Conservation (phyloP, 1,140 invertebrate species). For the Metopolophium dirhodum region DNA sequence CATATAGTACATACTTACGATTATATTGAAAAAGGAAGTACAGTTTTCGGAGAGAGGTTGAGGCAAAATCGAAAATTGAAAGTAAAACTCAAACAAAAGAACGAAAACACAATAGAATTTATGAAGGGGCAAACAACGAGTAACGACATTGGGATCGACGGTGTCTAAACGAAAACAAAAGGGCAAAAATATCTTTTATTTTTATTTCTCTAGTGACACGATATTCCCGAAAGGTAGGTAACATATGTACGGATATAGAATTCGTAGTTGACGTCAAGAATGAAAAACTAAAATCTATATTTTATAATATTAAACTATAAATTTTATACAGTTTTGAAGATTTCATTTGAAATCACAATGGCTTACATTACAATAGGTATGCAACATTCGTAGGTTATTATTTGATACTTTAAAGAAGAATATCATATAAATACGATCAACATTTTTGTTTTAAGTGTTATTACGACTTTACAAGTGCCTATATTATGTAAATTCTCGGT, state of each 20-base stretch:
- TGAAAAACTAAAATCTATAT: background rate
- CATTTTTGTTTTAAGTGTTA: background rate
- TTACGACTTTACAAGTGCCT: background rate
- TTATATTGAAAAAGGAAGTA: background rate
- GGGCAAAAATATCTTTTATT: conserved; percentile 18
- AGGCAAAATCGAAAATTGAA: background rate
- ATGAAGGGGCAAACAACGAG: background rate
- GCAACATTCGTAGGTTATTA: background rate
- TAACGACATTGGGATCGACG: background rate
- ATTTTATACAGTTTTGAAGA: background rate
- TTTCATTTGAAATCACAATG: background rate
- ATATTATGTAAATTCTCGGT: background rate
- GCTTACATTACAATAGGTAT: background rate
- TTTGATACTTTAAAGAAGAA: background rate
- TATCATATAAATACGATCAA: background rate
- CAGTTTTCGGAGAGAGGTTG: background rate
- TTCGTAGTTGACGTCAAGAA: background rate
- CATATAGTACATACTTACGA: background rate
- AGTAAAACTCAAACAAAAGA: conserved; percentile 17
- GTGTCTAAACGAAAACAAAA: background rate
- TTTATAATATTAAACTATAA: background rate
- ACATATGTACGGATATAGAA: background rate
- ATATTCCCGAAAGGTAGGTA: conserved; percentile 1
- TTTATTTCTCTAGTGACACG: background rate
- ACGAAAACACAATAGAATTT: conserved; percentile 7